Percentiles rank a stretch among this genome's conserved stretches.
These are phyloP conservation scores for Zygogramma bicolorata DNA, from an alignment of 2,888 invertebrate genomes.

Conservation along the genomic window DNA sequence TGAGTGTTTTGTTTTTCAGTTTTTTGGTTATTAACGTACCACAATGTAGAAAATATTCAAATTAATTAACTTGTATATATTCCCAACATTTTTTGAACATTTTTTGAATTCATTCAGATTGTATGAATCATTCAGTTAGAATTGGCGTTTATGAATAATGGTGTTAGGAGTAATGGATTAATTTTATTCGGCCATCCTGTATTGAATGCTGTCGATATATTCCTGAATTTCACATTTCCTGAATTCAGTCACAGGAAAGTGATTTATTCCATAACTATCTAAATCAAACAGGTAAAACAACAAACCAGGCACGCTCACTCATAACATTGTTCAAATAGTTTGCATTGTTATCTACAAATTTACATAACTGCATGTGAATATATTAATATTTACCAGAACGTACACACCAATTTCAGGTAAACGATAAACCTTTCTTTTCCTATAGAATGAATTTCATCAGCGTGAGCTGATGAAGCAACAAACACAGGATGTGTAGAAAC, in stretches of 20 bases:
- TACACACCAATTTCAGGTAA: not conserved
- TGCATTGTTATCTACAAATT: not conserved
- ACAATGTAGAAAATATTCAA: too few relatives aligned
- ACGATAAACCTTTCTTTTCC: not conserved
- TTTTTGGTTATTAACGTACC: too few relatives aligned
- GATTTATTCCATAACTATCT: not conserved
- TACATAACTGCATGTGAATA: not conserved
- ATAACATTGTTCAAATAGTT: not conserved
- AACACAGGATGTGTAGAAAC: not conserved
- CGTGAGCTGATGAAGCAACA: too few relatives aligned
- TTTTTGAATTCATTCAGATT: too few relatives aligned
- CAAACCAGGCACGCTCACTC: not conserved
- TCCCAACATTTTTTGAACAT: too few relatives aligned
- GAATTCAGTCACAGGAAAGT: not conserved
- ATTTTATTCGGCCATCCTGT: too few relatives aligned
- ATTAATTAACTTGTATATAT: too few relatives aligned
- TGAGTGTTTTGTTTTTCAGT: too few relatives aligned
- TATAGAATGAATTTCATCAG: not conserved
- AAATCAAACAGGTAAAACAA: constrained; percentile 2
- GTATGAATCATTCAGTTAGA: too few relatives aligned
- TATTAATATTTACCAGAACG: not conserved
- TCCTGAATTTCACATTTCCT: not conserved
- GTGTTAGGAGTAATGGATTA: too few relatives aligned
- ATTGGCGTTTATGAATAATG: too few relatives aligned
- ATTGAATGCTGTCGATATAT: not conserved